phyloP scores from a whole-genome alignment of 1,140 invertebrate genomes.

The Eciton burchellii region DNA sequence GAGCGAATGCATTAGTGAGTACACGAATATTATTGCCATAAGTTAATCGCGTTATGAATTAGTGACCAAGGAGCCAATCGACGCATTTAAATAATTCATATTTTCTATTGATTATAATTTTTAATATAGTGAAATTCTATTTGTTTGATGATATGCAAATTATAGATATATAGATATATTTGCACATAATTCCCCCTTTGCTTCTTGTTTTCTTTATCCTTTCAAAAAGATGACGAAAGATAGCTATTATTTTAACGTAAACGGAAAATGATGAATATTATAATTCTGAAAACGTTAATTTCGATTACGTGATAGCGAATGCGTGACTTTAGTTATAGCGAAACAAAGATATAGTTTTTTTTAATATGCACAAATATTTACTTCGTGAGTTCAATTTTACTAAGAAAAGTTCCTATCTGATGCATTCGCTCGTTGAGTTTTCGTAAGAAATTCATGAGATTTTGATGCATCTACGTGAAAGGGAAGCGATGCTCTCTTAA shows the following conservation, averaged over 20 bases:
- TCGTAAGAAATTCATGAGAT: slow-evolving; percentile 29
- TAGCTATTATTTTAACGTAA: neutral
- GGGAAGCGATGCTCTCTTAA: slow-evolving; percentile 9
- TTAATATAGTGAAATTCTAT: neutral
- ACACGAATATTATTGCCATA: neutral
- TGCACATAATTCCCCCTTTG: neutral
- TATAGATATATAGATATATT: neutral
- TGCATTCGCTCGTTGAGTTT: slow-evolving; percentile 49
- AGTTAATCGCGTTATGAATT: neutral
- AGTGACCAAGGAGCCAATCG: neutral
- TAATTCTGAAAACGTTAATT: neutral
- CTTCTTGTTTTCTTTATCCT: neutral
- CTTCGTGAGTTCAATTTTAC: neutral
- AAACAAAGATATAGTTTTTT: neutral
- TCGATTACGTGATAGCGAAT: neutral
- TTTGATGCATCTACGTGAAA: slow-evolving; percentile 41
- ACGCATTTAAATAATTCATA: neutral
- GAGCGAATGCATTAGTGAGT: slow-evolving; percentile 40
- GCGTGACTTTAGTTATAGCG: too few relatives aligned
- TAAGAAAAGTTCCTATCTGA: neutral
- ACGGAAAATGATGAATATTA: neutral
- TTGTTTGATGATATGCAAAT: neutral
- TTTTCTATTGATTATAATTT: neutral
- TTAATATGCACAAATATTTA: neutral
- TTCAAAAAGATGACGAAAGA: neutral